Base-by-base conservation (phyloP, 2,797 vertebrate species). In the Potorous gilbertii region DNA sequence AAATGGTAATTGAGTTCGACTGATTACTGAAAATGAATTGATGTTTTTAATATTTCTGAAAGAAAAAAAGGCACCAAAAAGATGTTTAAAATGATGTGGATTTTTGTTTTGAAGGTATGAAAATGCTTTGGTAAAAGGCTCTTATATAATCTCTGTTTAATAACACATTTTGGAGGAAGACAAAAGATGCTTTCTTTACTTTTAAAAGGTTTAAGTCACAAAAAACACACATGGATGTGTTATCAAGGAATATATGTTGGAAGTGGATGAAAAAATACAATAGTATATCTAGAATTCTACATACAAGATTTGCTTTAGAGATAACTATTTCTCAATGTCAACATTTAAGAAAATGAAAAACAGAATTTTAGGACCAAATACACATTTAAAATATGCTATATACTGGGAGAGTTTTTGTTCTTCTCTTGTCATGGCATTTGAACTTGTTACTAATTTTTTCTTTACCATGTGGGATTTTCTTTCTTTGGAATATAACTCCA, bases 1-100 rank as follows among this genome's bases (percentile, higher is more conserved):
- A 62, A 90, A 12, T 94, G 89, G 34, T 3, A 92, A 54, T 91
- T 89, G n/a, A 12, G 54, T 90, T 93, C 52, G 91, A 92, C 91
- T 56, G n/a, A 31, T 56, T 56, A 91, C 12, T 56, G 55, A 57
- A 46, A 34, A n/a, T 40, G 18, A n/a, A n/a, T 62, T 13, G 13
- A 29, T 59, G 57, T 31, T 31, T 62, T 34, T 62, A 31, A 62
- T 62, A 62, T 62, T 62, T 62, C 29, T 34, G 29, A 34, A 62
- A 31, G 10, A 11, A 62, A 62, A 27, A 57, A 29, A 55, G 18
- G 14, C 55, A 57, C 27, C 21, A 27, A 62, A 59, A 62, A 62
- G 29, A 62, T 62, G 3, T 62, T 34, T 62, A 62, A 62, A 62
- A 62, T 29, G 2, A 62, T 62, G 11, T 50, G 2, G 6, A 14